A percentile compares a stretch with the other conserved stretches of the same genome.
These are phyloP conservation scores for Eciton burchellii DNA, from an alignment of 1,140 invertebrate species.

Conservation along the genomic window DNA sequence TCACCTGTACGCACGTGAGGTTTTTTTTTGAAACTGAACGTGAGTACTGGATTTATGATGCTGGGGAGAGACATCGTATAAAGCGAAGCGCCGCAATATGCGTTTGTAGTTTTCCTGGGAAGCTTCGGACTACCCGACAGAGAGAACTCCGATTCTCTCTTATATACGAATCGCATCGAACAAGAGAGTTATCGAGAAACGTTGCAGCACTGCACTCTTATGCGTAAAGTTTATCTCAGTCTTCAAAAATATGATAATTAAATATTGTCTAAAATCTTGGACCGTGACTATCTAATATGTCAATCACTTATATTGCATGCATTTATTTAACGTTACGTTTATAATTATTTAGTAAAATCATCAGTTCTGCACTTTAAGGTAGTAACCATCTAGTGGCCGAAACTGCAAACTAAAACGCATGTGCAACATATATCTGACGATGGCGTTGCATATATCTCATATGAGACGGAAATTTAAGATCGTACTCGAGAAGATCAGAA, in stretches of 20 bases:
- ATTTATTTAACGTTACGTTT: neutral
- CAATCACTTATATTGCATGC: neutral
- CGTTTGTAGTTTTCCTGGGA: slow-evolving; percentile 76
- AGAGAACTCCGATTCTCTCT: neutral
- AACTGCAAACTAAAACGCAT: slow-evolving; percentile 49
- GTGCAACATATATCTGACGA: slow-evolving; percentile 13
- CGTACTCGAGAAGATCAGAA: neutral
- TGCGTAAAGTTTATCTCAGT: neutral
- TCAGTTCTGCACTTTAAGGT: neutral
- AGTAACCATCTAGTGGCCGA: slow-evolving; percentile 43
- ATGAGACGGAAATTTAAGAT: slow-evolving; percentile 33
- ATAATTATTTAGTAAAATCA: slow-evolving; percentile 13
- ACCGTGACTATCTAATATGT: neutral
- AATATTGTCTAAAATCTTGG: neutral
- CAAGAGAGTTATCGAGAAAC: slow-evolving; percentile 64
- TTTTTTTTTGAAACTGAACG: slow-evolving; percentile 72
- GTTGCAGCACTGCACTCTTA: accelerated
- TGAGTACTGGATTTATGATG: slow-evolving; percentile 75
- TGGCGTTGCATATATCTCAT: slow-evolving; percentile 8
- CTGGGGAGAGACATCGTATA: slow-evolving; percentile 51
- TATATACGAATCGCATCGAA: slow-evolving; percentile 70
- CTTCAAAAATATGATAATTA: neutral
- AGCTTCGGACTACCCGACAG: slow-evolving; percentile 78
- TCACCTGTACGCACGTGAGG: slow-evolving; percentile 58
- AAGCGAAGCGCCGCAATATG: slow-evolving; percentile 75